These are phyloP conservation scores for Zaprionus tsacasi DNA, from an alignment of 1,140 invertebrate species.

Conservation along the genomic window DNA sequence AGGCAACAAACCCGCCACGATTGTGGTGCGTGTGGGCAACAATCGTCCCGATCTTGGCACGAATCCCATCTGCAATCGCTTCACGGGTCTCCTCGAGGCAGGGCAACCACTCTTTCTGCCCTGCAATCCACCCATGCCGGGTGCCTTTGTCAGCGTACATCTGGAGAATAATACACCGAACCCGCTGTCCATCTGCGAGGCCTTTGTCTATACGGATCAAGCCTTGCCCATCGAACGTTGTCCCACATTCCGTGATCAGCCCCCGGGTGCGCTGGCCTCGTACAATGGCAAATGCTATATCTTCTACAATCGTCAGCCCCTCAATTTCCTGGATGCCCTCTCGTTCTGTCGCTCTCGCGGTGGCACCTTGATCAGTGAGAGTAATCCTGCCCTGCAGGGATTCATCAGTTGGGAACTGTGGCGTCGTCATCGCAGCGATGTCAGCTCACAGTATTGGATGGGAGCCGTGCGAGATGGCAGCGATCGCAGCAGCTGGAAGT, in stretches of 20 bases:
- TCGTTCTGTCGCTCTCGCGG: slow-evolving; percentile 91
- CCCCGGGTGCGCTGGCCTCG: slow-evolving; percentile 95
- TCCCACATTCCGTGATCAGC: slow-evolving; percentile 96
- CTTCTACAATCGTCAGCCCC: slow-evolving; percentile 95
- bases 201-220: slow-evolving; percentile 97
- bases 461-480: slow-evolving; percentile 93
- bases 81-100: slow-evolving; percentile 93
- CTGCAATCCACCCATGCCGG: slow-evolving; percentile 97
- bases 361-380: slow-evolving; percentile 95
- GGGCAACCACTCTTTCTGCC: slow-evolving; percentile 96
- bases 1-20: slow-evolving; percentile 91
- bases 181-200: slow-evolving; percentile 96
- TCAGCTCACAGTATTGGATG: slow-evolving; percentile 97
- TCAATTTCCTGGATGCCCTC: slow-evolving; percentile 92
- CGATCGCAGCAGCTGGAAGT: slow-evolving; percentile 94
- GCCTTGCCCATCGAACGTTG: slow-evolving; percentile 96
- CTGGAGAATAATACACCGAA: slow-evolving; percentile 89
- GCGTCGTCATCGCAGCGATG: slow-evolving; percentile 94
- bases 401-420: slow-evolving; percentile 98
- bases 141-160: slow-evolving; percentile 96
- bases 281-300: slow-evolving; percentile 99
- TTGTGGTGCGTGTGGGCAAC: slow-evolving; percentile 96
- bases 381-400: slow-evolving; percentile 96
- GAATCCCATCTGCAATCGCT: slow-evolving; percentile 96
- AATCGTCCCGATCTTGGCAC: slow-evolving; percentile 96